Conservation (phyloP, 2,888 invertebrate genomes). For the Nemurella pictetii region DNA sequence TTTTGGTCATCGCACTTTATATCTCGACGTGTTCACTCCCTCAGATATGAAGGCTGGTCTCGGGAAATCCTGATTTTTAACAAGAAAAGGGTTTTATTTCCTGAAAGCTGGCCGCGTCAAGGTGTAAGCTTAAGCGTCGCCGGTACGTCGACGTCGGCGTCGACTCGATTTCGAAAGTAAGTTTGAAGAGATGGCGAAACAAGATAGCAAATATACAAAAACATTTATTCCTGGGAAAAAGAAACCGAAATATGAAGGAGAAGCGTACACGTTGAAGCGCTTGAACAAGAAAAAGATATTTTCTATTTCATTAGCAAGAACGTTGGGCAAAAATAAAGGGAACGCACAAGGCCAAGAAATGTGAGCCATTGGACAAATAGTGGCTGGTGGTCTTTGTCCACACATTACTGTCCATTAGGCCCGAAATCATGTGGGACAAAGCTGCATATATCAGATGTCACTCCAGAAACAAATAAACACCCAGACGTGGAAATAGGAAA, state of each 20-base stretch:
- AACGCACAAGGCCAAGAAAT: neutral
- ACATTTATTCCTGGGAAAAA: neutral
- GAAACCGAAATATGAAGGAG: neutral
- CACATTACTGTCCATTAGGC: slow-evolving; percentile 27
- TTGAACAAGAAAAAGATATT: neutral
- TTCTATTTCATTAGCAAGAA: neutral
- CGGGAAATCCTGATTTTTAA: neutral
- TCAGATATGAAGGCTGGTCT: neutral
- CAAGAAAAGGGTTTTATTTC: slow-evolving; percentile 16
- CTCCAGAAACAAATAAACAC: neutral
- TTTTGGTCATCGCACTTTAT: neutral
- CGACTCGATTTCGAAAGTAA: neutral
- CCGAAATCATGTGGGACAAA: neutral
- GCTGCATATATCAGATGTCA: neutral
- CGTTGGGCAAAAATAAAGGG: neutral
- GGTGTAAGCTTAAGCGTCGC: neutral
- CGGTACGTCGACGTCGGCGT: neutral
- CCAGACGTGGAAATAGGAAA: neutral
- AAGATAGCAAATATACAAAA: neutral
- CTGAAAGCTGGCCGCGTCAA: neutral
- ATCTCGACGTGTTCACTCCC: neutral
- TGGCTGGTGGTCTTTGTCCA: neutral
- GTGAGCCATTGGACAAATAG: slow-evolving; percentile 12
- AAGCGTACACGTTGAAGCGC: neutral
- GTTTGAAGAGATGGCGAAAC: neutral